These are phyloP conservation scores for Pollicipes pollicipes DNA, from an alignment of 1,140 invertebrate species.

Conservation along the genomic window DNA sequence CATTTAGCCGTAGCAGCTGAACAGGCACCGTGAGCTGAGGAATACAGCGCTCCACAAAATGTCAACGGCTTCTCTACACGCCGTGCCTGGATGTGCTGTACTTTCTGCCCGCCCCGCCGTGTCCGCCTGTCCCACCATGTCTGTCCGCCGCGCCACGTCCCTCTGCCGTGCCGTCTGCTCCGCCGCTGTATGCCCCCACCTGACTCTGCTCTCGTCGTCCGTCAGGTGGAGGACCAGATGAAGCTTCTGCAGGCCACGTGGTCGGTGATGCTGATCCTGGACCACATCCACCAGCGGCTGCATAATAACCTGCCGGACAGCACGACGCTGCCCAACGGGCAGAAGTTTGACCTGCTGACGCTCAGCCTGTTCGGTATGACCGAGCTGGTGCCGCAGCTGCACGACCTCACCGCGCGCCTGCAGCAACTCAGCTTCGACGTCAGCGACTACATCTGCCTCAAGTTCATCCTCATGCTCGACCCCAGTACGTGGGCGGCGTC, in stretches of 20 bases:
- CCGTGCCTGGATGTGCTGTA: neutral
- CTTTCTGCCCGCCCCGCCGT: neutral
- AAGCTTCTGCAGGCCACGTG: conserved; percentile 90
- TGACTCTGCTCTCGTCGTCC: too few relatives aligned
- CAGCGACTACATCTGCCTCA: conserved; percentile 89
- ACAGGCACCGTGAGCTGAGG: too few relatives aligned
- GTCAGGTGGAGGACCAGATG: conserved; percentile 80
- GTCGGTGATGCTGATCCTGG: conserved; percentile 92
- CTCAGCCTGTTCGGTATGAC: conserved; percentile 84
- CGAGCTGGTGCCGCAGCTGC: conserved; percentile 66
- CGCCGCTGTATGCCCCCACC: neutral
- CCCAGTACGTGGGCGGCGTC: conserved; percentile 51
- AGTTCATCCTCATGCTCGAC: conserved; percentile 88
- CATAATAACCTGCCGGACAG: conserved; percentile 74
- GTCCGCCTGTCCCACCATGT: neutral
- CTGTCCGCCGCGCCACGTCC: neutral
- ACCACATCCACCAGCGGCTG: conserved; percentile 89
- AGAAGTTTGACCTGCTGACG: too few relatives aligned
- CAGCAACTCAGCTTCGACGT: conserved; percentile 87
- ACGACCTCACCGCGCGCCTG: conserved; percentile 72
- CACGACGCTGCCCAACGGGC: too few relatives aligned
- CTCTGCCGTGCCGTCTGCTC: neutral
- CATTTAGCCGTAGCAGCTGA: too few relatives aligned
- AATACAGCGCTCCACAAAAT: too few relatives aligned
- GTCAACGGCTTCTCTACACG: too few relatives aligned